These are phyloP conservation scores for Phrynocephalus versicolor DNA, from an alignment of 2,113 vertebrate species.

Conservation along the genomic window DNA sequence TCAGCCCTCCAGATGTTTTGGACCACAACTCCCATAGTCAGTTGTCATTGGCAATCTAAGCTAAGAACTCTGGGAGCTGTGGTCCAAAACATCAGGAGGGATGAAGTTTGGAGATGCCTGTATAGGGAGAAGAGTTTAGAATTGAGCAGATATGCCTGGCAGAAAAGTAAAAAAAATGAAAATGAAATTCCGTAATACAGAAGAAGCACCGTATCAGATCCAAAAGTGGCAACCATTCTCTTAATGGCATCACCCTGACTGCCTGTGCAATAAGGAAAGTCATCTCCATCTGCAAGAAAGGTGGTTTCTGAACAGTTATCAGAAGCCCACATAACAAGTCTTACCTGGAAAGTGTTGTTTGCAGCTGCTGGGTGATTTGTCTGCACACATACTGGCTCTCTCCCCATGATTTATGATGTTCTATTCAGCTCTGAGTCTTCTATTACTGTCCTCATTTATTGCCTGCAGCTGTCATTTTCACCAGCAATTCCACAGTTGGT, in stretches of 20 bases:
- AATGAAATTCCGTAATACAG: conserved; percentile 11
- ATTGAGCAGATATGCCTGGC: conserved; percentile 17
- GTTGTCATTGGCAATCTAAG: too few species aligned
- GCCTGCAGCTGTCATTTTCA: conserved; percentile 79
- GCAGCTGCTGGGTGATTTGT: conserved; percentile 70
- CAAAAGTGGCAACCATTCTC: neutral
- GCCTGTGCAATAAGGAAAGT: conserved; percentile 21
- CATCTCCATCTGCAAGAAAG: conserved; percentile 38
- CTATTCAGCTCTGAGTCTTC: conserved; percentile 67
- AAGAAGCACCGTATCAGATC: neutral
- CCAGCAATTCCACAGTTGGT: conserved; percentile 68
- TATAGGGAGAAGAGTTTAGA: conserved; percentile 25
- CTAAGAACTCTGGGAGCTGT: too few species aligned
- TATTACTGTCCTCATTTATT: conserved; percentile 75
- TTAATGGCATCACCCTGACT: neutral
- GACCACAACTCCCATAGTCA: too few species aligned
- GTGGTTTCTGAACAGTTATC: conserved; percentile 75
- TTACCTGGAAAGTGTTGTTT: conserved; percentile 74
- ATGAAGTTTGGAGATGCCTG: too few species aligned
- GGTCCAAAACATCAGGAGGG: too few species aligned
- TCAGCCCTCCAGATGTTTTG: too few species aligned
- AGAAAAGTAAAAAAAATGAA: conserved; percentile 21
- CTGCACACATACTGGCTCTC: conserved; percentile 58
- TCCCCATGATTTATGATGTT: conserved; percentile 70
- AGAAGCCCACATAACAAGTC: conserved; percentile 65